A percentile compares a stretch with the other conserved stretches of the same genome.
These are phyloP conservation scores for Tromatobia lineatoria DNA, from an alignment of 2,888 invertebrate species.

Conservation along the genomic window DNA sequence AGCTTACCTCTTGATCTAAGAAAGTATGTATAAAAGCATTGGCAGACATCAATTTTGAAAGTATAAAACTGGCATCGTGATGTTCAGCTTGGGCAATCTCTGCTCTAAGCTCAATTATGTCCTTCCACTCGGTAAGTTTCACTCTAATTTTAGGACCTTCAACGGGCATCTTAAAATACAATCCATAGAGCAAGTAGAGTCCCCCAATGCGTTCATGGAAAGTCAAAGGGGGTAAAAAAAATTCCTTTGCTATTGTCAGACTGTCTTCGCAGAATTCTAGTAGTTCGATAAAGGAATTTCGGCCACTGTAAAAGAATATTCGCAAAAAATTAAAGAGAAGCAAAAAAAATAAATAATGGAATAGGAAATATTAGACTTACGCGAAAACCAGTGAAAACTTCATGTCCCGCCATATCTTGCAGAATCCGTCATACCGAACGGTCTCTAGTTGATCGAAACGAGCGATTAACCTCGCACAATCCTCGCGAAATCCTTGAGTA, in stretches of 20 bases:
- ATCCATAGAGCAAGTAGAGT: constrained; percentile 81
- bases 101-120: constrained; percentile 76
- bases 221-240: constrained; percentile 73
- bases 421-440: constrained; percentile 79
- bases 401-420: constrained; percentile 80
- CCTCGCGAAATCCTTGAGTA: constrained; percentile 78
- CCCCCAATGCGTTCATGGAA: constrained; percentile 80
- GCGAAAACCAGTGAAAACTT: constrained; percentile 80
- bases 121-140: constrained; percentile 78
- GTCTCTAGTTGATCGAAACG: constrained; percentile 76
- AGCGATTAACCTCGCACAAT: constrained; percentile 77
- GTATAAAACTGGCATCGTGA: constrained; percentile 81
- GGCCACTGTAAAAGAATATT: constrained; percentile 71
- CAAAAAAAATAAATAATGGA: background rate
- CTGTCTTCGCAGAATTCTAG: constrained; percentile 82
- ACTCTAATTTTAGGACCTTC: constrained; percentile 78
- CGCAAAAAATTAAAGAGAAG: background rate
- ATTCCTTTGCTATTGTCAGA: constrained; percentile 79
- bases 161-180: constrained; percentile 81
- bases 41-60: constrained; percentile 79
- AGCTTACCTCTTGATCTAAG: constrained; percentile 79
- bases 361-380: constrained; percentile 72
- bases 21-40: constrained; percentile 78
- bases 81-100: constrained; percentile 79
- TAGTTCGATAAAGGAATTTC: constrained; percentile 75